Percentiles rank a stretch among this genome's conserved stretches.
Conservation (phyloP, 2,113 vertebrate genomes). For the Rhynchopsitta pachyrhyncha region DNA sequence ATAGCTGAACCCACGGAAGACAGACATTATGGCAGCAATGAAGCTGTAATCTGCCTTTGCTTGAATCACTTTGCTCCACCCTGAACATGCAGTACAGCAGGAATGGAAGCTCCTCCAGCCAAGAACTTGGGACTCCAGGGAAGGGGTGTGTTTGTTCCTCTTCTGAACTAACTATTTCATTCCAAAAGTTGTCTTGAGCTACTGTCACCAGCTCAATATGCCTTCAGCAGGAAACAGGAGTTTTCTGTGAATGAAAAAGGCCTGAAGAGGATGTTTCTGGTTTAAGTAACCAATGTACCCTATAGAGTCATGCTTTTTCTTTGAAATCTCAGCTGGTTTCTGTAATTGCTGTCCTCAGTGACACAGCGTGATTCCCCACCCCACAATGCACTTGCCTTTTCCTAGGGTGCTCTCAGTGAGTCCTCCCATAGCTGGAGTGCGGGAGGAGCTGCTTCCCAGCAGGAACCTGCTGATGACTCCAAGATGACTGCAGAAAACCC, state of each 20-base stretch:
- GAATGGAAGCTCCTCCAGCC: conserved; percentile 47
- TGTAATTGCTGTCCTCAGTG: conserved; percentile 26
- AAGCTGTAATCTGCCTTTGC: conserved; percentile 55
- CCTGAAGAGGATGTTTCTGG: conserved; percentile 22
- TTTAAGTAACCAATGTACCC: conserved; percentile 56
- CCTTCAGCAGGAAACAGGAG: conserved; percentile 35
- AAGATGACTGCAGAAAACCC: not conserved
- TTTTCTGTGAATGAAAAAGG: conserved; percentile 23
- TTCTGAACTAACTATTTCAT: conserved; percentile 48
- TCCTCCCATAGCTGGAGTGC: not conserved
- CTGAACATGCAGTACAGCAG: conserved; percentile 47
- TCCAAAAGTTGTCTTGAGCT: conserved; percentile 49
- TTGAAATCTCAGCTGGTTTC: conserved; percentile 29
- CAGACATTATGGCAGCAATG: not conserved
- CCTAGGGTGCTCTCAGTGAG: not conserved
- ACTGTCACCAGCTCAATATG: conserved; percentile 15
- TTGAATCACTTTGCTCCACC: conserved; percentile 63
- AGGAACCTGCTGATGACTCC: not conserved
- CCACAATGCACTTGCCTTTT: conserved; percentile 14
- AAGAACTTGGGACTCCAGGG: conserved; percentile 64
- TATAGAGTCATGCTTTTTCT: conserved; percentile 15
- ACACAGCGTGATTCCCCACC: not conserved
- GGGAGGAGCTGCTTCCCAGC: not conserved
- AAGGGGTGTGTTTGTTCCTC: conserved; percentile 61
- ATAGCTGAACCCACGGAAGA: not conserved